These are phyloP conservation scores for Echiichthys vipera DNA, from an alignment of 2,797 vertebrate species.

Conservation along the genomic window DNA sequence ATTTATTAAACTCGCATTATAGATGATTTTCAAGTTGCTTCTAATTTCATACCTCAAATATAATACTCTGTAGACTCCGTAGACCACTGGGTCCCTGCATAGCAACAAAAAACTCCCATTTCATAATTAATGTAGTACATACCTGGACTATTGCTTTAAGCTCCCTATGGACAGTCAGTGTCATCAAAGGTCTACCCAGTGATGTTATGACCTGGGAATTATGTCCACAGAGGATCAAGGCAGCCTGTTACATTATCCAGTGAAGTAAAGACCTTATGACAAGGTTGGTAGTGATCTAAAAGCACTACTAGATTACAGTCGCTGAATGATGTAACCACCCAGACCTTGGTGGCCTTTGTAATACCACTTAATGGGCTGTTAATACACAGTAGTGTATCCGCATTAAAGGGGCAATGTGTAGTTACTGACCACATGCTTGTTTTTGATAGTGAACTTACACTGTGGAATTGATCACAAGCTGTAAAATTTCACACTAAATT, in stretches of 20 bases:
- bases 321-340: conserved; percentile 32
- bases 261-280: conserved; percentile 41
- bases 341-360: conserved; percentile 2
- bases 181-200: conserved; percentile 13
- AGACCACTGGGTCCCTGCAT: not conserved
- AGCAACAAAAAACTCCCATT: not conserved
- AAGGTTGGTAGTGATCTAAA: conserved; percentile 45
- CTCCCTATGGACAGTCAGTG: not conserved
- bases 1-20: not conserved
- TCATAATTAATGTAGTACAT: not conserved
- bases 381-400: too few relatives aligned
- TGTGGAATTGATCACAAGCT: conserved; percentile 18
- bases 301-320: conserved; percentile 38
- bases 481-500: conserved; percentile 1
- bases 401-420: too few relatives aligned
- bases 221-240: conserved; percentile 44
- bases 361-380: conserved; percentile 28
- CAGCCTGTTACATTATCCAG: conserved; percentile 41
- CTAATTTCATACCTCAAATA: not conserved
- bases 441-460: not conserved
- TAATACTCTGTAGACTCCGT: too few relatives aligned
- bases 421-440: too few relatives aligned
- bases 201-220: conserved; percentile 41
- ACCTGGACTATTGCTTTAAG: not conserved
- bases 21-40: not conserved